These are phyloP conservation scores for Collichthys lucidus DNA, from an alignment of 2,113 vertebrate genomes.

Conservation along the genomic window DNA sequence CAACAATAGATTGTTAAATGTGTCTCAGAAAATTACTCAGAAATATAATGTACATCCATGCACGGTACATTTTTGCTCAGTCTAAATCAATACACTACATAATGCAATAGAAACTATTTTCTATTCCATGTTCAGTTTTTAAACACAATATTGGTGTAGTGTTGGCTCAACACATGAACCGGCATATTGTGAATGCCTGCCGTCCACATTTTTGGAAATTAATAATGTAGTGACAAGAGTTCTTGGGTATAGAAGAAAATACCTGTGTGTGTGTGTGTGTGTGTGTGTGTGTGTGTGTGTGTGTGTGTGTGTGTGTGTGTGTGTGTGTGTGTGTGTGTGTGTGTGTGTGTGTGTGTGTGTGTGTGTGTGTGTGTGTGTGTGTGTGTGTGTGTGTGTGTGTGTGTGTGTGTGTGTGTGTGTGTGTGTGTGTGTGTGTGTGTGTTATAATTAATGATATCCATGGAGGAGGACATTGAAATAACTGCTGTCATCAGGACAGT, in stretches of 20 bases:
- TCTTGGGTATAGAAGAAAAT: neutral
- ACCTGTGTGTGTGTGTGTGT: too few species aligned
- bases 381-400: too few species aligned
- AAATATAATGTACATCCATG: neutral
- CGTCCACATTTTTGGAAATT: neutral
- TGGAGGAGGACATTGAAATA: slow-evolving; percentile 54
- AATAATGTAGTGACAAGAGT: neutral
- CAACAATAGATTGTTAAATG: neutral
- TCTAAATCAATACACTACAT: neutral
- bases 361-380: neutral
- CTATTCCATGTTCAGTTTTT: neutral
- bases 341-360: neutral
- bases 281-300: neutral
- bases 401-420: neutral
- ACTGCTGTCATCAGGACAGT: slow-evolving; percentile 46
- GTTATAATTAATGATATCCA: slow-evolving; percentile 37
- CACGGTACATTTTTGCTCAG: neutral
- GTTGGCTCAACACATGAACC: neutral
- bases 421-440: neutral
- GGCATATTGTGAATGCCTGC: neutral
- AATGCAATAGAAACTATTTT: neutral
- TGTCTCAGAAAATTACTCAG: neutral
- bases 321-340: neutral
- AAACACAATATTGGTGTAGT: too few species aligned
- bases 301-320: too few species aligned